phyloP scores from a whole-genome alignment of 2,888 invertebrate species.

The Callyntrura sp. region DNA sequence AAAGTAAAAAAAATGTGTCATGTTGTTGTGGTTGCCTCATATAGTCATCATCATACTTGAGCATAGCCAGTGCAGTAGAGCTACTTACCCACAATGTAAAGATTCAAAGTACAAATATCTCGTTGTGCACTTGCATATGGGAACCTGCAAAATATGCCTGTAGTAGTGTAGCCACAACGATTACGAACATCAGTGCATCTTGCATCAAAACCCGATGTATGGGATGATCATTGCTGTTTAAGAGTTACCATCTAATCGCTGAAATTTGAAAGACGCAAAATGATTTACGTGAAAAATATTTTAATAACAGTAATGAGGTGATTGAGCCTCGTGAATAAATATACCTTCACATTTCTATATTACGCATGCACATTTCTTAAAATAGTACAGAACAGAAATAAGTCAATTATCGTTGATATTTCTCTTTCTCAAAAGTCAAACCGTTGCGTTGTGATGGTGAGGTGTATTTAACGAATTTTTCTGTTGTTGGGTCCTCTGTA shows the following conservation, averaged over 20 bases:
- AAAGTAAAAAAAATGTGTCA: constrained; percentile 68
- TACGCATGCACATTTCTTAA: constrained; percentile 3
- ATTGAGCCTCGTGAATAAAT: not conserved
- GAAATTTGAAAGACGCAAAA: not conserved
- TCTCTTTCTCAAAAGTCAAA: not conserved
- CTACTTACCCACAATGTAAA: not conserved
- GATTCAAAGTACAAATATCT: not conserved
- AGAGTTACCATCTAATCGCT: not conserved
- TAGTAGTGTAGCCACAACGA: not conserved
- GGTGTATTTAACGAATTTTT: not conserved
- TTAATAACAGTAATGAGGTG: constrained; percentile 10
- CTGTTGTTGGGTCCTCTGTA: not conserved
- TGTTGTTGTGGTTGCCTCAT: not conserved
- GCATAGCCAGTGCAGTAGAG: not conserved
- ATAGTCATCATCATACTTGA: not conserved
- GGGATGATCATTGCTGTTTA: not conserved
- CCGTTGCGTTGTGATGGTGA: not conserved
- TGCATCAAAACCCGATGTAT: not conserved
- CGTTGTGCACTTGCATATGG: not conserved
- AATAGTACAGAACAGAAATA: constrained; percentile 40
- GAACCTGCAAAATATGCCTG: too few species aligned
- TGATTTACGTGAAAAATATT: constrained; percentile 19
- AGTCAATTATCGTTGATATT: constrained; percentile 1
- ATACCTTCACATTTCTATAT: not conserved
- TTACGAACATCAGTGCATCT: not conserved